These are phyloP conservation scores for Drosophila elegans DNA, from an alignment of 1,140 invertebrate species.

Conservation along the genomic window DNA sequence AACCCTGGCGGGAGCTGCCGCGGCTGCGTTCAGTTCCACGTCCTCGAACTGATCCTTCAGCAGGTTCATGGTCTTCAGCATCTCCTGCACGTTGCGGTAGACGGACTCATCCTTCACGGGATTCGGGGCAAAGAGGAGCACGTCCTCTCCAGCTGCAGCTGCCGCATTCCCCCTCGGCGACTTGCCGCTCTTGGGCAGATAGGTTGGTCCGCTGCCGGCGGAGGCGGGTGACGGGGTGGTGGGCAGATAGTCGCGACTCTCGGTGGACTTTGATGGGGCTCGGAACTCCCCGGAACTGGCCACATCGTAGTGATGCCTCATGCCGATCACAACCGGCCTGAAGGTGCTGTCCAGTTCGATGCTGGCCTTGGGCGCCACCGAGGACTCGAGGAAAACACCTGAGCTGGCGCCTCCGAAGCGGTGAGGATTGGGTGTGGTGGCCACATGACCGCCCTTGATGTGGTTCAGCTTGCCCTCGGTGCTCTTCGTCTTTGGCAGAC, in stretches of 20 bases:
- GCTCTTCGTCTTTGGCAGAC: slow-evolving; percentile 67
- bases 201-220: slow-evolving; percentile 75
- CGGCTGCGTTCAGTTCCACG: slow-evolving; percentile 53
- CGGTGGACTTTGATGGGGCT: slow-evolving; percentile 37
- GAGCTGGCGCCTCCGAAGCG: slow-evolving; percentile 53
- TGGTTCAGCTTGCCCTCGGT: slow-evolving; percentile 74
- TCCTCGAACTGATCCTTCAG: slow-evolving; percentile 75
- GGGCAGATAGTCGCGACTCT: slow-evolving; percentile 65
- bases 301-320: slow-evolving; percentile 75
- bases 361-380: slow-evolving; percentile 52
- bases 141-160: slow-evolving; percentile 59
- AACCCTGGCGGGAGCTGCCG: slow-evolving; percentile 83
- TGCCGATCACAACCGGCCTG: slow-evolving; percentile 71
- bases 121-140: slow-evolving; percentile 69
- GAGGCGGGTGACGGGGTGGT: slow-evolving; percentile 63
- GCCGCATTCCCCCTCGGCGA: slow-evolving; percentile 50
- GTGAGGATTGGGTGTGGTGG: slow-evolving; percentile 66
- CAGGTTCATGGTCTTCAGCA: slow-evolving; percentile 84
- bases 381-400: slow-evolving; percentile 61
- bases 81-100: slow-evolving; percentile 84
- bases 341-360: slow-evolving; percentile 66
- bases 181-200: slow-evolving; percentile 66
- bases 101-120: slow-evolving; percentile 71
- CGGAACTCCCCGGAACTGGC: slow-evolving; percentile 62
- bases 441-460: slow-evolving; percentile 56